Base-by-base conservation (phyloP, 2,888 invertebrate genomes). In the Leptura quadrifasciata region DNA sequence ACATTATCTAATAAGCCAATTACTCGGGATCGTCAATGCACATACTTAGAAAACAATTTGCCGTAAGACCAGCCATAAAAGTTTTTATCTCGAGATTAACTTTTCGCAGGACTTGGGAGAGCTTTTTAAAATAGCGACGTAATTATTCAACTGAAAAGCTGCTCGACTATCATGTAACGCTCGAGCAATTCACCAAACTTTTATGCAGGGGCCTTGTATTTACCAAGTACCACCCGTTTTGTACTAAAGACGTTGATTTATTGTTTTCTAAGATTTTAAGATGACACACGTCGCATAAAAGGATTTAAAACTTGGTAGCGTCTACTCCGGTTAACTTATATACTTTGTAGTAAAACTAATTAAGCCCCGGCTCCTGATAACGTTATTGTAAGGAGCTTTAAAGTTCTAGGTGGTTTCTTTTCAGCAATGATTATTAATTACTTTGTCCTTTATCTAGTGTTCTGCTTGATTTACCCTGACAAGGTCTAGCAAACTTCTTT, bases 31-130 rank as follows among this genome's bases (percentile, higher is more conserved):
- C 27, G 39, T 39, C 52, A 70, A 55, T 58, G 63, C 60, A 24
- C 69, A 58, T 60, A 58, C 72, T 75, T 74, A 74, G 78, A 78
- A 80, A 80, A 80, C 80, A 80, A 77, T 80, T 80, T 80, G 76
- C 80, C 75, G 74, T 76, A 77, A 76, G 74, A 27, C 69, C 74
- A 64, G 70, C 78, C 73, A 74, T 80, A 80, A 80, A 80, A 80
- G 71, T 80, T 78, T 80, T 78, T 80, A 80, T 78, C 77, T 69
- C 72, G 57, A 78, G 76, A 80, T 80, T 80, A 80, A 80, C 76
- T 80, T 80, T 70, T 78, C 76, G 78, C 80, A 76, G 80, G 67
- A 72, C 76, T 31, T 70, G 31, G 31, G 69, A 52, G 60, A 70
- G 20, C 27, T 17, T 61, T 21, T 12, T 17, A 15, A 20, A 65